Conservation (phyloP, 2,797 vertebrate species). For the Alosa sapidissima region DNA sequence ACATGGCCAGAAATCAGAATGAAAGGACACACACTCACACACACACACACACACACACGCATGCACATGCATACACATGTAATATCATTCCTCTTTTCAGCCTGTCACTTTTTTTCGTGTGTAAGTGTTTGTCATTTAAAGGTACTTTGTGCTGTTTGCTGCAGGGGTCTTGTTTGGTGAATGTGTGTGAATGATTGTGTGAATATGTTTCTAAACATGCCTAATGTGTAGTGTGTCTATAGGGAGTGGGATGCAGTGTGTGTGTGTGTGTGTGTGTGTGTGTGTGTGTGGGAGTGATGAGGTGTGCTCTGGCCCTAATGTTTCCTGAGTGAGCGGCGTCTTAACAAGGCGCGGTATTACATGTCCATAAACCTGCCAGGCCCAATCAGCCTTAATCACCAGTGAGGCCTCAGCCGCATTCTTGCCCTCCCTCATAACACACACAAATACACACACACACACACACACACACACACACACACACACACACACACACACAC, state of each 20-base stretch:
- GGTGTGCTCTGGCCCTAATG: constrained; percentile 43
- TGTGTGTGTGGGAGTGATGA: constrained; percentile 13
- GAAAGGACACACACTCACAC: neutral
- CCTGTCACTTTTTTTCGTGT: neutral
- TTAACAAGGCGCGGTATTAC: constrained; percentile 63
- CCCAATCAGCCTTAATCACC: constrained; percentile 60
- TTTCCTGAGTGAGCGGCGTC: constrained; percentile 37
- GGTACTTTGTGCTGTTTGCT: neutral
- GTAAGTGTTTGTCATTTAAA: neutral
- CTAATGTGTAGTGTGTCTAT: neutral
- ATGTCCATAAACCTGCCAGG: constrained; percentile 60
- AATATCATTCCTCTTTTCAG: constrained; percentile 32
- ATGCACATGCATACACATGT: neutral
- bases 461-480: neutral
- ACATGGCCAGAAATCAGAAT: neutral
- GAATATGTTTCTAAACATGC: neutral
- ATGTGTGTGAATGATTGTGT: neutral
- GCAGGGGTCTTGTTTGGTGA: neutral
- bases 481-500: neutral
- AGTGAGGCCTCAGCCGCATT: constrained; percentile 56
- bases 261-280: neutral
- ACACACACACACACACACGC: constrained; percentile 19
- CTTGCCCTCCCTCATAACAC: constrained; percentile 5
- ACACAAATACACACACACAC: neutral
- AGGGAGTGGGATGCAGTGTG: neutral